Conservation (phyloP, 2,113 vertebrate genomes). For the Amblyopsis rosae region DNA sequence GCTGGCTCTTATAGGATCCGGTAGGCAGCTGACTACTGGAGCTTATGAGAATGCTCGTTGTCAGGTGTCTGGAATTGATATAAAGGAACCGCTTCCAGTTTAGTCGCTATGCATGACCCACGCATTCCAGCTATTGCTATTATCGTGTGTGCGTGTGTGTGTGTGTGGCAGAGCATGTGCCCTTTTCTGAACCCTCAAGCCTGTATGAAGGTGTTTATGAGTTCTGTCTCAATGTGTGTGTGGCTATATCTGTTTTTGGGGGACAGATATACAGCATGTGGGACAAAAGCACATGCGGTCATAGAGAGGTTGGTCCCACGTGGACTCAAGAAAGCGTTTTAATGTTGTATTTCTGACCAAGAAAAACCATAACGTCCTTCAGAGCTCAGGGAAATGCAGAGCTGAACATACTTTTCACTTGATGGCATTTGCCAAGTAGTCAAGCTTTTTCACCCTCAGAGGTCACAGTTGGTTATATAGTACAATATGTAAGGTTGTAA, state of each 20-base stretch:
- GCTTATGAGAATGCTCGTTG: slow-evolving; percentile 73
- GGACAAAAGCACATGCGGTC: slow-evolving; percentile 37
- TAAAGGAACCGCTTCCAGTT: slow-evolving; percentile 70
- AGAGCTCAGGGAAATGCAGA: slow-evolving; percentile 49
- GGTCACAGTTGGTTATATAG: too few species aligned
- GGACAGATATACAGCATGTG: too few species aligned
- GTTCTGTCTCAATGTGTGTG: slow-evolving; percentile 29
- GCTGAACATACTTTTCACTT: slow-evolving; percentile 56
- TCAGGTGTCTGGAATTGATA: slow-evolving; percentile 73
- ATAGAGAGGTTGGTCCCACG: slow-evolving; percentile 61
- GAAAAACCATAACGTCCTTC: slow-evolving; percentile 69
- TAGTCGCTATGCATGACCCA: slow-evolving; percentile 67
- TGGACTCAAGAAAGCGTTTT: slow-evolving; percentile 67
- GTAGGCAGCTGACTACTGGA: slow-evolving; percentile 74
- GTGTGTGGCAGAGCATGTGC: slow-evolving; percentile 12
- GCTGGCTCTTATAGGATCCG: slow-evolving; percentile 64
- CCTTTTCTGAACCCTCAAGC: slow-evolving; percentile 30
- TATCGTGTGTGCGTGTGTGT: not conserved
- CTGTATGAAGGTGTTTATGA: slow-evolving; percentile 41
- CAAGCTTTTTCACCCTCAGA: slow-evolving; percentile 52
- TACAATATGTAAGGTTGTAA: too few species aligned
- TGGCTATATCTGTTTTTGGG: slow-evolving; percentile 36
- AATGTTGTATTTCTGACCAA: slow-evolving; percentile 73
- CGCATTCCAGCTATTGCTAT: slow-evolving; percentile 46
- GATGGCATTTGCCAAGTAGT: slow-evolving; percentile 67